Base-by-base conservation (phyloP, 1,140 invertebrate species). In the Drosophila equinoxialis region DNA sequence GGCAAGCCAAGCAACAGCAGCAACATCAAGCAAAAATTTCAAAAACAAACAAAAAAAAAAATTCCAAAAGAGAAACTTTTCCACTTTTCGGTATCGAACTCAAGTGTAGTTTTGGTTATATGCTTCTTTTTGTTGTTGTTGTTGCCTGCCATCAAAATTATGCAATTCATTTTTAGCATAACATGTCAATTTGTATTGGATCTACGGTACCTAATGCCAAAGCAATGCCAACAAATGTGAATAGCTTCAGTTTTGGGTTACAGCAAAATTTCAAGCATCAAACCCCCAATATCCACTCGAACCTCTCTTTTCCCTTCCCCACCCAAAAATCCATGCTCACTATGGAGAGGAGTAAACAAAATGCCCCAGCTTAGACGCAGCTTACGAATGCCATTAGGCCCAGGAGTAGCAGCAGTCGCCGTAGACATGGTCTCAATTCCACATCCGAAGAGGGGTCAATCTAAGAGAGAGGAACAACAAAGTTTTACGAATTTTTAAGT, bases 141-240 rank as follows among this genome's bases (percentile, higher is more conserved):
- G 64, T 64, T 41, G 3, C 45, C 35, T 35, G 11, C 75, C 79
- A 87, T 86, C 63, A 45, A 80, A 86, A 86, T 86, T 87, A 86
- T 72, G 76, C 83, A 86, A 86, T 86, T 86, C 83, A 86, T 86
- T 87, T 74, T 86, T 83, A 68, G 83, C 76, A 83, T 77, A 87
- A 83, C 83, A 87, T 89, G 84, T 69, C 83, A 87, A 87, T 87
- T 83, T 87, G 84, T 83, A 80, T 74, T 62, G 67, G 57, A 51
- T 51, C 45, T 59, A 30, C 37, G 14, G 57, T 51, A 11, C 45
- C 45, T 51, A 51, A 51, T 51, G 7, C 45, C 64, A 71, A 69
- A 69, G 70, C 65, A 62, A 69, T 69, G 54, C 45, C 35, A 20
- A 64, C 75, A 73, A 69, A 51, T 58, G 35, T 26, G 8, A 68